Evolutionary conservation across 2,797 vertebrate genomes (phyloP).

Genomic region (Periparus ater): DNA sequence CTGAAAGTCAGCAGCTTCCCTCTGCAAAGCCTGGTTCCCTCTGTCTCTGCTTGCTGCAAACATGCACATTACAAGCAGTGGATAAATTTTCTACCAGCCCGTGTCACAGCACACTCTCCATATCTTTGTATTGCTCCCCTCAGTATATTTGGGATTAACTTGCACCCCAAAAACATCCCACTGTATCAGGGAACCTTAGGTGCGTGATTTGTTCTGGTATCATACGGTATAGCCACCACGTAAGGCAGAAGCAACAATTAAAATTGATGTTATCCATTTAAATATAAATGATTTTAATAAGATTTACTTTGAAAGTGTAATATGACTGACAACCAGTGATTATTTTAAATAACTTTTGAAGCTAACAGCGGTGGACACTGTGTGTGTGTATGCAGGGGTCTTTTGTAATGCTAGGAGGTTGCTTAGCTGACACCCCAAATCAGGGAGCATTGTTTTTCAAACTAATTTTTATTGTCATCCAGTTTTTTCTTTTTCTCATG

Average conservation of each 20-base stretch:
- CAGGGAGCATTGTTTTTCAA: conserved; percentile 75
- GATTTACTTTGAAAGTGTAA: conserved; percentile 27
- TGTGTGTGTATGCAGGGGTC: not conserved
- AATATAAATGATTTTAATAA: conserved; percentile 3
- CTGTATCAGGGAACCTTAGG: not conserved
- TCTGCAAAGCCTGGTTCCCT: not conserved
- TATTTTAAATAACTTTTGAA: conserved; percentile 45
- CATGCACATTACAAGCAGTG: not conserved
- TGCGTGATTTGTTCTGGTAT: not conserved
- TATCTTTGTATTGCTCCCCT: not conserved
- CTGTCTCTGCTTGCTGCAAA: not conserved
- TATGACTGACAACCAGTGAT: not conserved
- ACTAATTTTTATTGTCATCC: conserved; percentile 84
- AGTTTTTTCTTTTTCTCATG: conserved; percentile 84
- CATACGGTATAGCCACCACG: not conserved
- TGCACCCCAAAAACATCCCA: not conserved
- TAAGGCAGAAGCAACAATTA: not conserved
- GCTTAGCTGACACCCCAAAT: conserved; percentile 64
- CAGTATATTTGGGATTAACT: not conserved
- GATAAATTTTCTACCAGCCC: not conserved
- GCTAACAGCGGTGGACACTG: not conserved
- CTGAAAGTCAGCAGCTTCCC: conserved; percentile 6
- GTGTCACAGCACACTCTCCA: not conserved
- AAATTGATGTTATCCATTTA: not conserved
- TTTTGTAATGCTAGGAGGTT: conserved; percentile 42